Conservation (phyloP, 2,113 vertebrate genomes). For the Datnioides undecimradiatus region DNA sequence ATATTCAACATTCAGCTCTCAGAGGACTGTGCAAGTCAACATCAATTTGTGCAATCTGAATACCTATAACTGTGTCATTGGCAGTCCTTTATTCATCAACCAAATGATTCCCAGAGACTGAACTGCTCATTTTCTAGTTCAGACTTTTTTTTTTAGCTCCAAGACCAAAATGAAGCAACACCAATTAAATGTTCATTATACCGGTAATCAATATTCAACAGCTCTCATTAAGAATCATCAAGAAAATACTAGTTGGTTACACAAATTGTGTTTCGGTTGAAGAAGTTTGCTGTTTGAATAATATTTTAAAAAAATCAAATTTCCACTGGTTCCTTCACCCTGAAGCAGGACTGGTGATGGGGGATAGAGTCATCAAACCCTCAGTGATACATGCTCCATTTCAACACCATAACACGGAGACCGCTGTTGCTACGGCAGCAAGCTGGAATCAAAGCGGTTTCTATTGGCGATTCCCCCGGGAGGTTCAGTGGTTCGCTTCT, state of each 20-base stretch:
- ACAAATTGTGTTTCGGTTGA: constrained; percentile 1
- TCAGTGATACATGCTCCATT: constrained; percentile 63
- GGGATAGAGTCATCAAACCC: constrained; percentile 73
- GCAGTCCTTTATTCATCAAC: constrained; percentile 62
- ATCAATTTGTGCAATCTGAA: constrained; percentile 73
- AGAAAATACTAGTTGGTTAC: background rate
- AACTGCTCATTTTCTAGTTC: constrained; percentile 45
- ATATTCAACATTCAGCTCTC: constrained; percentile 72
- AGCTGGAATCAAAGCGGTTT: constrained; percentile 75
- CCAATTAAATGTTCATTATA: constrained; percentile 41
- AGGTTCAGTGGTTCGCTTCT: constrained; percentile 63
- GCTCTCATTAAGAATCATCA: constrained; percentile 37
- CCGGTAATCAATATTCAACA: constrained; percentile 4
- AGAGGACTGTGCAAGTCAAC: constrained; percentile 67
- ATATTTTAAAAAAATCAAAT: constrained; percentile 21
- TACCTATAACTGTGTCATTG: constrained; percentile 63
- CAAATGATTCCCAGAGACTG: constrained; percentile 39
- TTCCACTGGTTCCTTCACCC: constrained; percentile 28
- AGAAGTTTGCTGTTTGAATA: constrained; percentile 29
- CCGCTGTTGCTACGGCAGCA: constrained; percentile 78
- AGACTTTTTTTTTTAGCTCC: constrained; percentile 24
- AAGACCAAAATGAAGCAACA: constrained; percentile 34
- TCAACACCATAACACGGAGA: constrained; percentile 53
- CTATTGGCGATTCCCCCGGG: constrained; percentile 59
- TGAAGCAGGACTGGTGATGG: constrained; percentile 42